A percentile compares a stretch with the other conserved stretches of the same genome.
These are phyloP conservation scores for Pangasius sanitwongsei DNA, from an alignment of 2,797 vertebrate genomes.

Conservation along the genomic window DNA sequence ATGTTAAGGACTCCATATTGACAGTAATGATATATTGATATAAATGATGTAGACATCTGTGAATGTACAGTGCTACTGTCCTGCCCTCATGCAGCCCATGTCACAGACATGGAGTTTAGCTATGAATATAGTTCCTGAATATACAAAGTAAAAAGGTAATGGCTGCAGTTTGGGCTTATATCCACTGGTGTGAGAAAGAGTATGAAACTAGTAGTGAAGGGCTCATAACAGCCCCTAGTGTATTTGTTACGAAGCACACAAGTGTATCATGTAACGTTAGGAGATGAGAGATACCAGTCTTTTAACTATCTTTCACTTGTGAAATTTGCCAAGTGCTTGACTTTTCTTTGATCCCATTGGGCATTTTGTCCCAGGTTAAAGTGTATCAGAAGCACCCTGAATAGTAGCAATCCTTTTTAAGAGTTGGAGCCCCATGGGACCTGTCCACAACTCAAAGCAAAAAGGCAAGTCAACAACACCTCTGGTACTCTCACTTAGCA, in stretches of 20 bases:
- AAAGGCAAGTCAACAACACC: conserved; percentile 19
- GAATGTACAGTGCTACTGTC: not conserved
- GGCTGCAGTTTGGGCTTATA: conserved; percentile 26
- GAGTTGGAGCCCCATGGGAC: conserved; percentile 13
- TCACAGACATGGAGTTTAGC: not conserved
- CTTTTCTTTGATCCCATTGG: conserved; percentile 52
- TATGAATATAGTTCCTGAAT: not conserved
- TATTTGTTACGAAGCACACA: conserved; percentile 36
- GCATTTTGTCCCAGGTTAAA: conserved; percentile 53
- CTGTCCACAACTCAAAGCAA: conserved; percentile 31
- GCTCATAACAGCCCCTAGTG: conserved; percentile 3
- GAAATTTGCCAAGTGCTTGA: conserved; percentile 42
- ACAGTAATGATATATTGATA: not conserved
- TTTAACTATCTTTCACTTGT: conserved; percentile 43
- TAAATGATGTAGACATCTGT: not conserved
- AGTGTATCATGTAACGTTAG: conserved; percentile 39
- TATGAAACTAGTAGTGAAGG: not conserved
- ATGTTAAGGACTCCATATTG: not conserved
- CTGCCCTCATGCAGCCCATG: not conserved
- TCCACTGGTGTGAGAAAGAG: conserved; percentile 4
- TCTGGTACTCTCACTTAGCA: conserved; percentile 5
- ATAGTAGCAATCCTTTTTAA: conserved; percentile 30
- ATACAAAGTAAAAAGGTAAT: not conserved
- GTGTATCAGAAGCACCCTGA: conserved; percentile 50
- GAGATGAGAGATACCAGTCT: conserved; percentile 40